Conservation (phyloP, 2,113 vertebrate species). For the Channa argus region DNA sequence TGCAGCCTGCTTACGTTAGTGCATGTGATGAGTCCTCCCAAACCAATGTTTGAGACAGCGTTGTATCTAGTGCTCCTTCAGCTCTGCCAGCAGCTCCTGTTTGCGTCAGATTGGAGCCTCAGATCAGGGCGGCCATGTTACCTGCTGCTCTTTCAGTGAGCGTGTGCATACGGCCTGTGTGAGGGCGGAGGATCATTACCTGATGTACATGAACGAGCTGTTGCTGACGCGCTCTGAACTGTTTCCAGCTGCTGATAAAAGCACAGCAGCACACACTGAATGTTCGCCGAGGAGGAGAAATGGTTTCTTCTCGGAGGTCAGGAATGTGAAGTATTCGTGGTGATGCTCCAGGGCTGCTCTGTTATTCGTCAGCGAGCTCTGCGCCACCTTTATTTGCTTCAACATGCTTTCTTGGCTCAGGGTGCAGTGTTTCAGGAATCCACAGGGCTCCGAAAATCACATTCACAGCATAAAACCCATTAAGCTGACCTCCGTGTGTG, state of each 20-base stretch:
- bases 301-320: background rate
- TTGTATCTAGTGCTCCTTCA: background rate
- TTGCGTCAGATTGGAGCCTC: conserved; percentile 2
- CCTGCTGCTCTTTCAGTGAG: background rate
- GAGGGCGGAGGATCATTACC: no score
- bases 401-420: conserved; percentile 15
- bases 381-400: conserved; percentile 23
- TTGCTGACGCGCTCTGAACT: background rate
- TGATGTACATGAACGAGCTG: no score
- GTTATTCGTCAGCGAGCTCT: conserved; percentile 1
- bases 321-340: background rate
- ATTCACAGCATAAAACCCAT: background rate
- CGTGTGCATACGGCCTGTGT: no score
- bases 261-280: background rate
- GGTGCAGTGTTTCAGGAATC: conserved; percentile 22
- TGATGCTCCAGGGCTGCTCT: background rate
- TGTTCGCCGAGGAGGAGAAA: background rate
- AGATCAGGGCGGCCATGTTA: background rate
- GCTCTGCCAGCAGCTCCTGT: conserved; percentile 1
- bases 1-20: no score
- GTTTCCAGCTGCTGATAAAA: background rate
- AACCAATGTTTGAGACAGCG: no score
- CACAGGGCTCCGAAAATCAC: conserved; percentile 2
- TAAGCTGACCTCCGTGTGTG: conserved; percentile 26
- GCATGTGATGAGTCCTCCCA: background rate